Evolutionary conservation across 2,113 vertebrate genomes (phyloP).

Genomic region (Myocastor coypus): DNA sequence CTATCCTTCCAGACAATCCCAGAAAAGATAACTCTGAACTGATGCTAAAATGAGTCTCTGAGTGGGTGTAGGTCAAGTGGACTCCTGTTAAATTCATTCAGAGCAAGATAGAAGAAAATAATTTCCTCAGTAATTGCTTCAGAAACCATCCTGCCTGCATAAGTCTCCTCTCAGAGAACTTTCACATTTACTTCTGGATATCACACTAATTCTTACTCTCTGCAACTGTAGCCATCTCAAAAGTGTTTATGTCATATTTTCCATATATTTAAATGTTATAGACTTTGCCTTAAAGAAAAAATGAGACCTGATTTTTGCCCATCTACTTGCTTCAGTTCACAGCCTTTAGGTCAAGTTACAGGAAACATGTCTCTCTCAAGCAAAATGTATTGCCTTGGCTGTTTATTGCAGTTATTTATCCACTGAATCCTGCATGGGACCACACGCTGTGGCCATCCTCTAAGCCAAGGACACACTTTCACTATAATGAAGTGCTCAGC

Average conservation of each 20-base stretch:
- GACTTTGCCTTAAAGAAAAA: neutral
- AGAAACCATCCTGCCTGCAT: slow-evolving; percentile 17
- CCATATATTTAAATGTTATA: neutral
- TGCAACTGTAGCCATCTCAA: neutral
- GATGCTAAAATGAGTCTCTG: neutral
- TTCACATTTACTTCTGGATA: neutral
- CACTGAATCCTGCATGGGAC: slow-evolving; percentile 48
- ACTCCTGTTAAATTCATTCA: neutral
- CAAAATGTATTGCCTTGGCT: slow-evolving; percentile 16
- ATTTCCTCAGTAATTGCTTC: neutral
- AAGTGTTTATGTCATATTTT: slow-evolving; percentile 26
- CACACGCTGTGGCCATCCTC: neutral
- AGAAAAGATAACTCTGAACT: slow-evolving; percentile 29
- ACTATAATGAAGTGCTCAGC: slow-evolving; percentile 54
- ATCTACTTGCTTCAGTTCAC: slow-evolving; percentile 32
- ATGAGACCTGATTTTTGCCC: neutral
- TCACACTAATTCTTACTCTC: neutral
- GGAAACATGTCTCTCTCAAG: slow-evolving; percentile 28
- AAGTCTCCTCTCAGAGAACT: neutral
- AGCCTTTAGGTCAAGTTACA: slow-evolving; percentile 36
- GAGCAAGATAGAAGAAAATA: neutral
- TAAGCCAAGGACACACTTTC: slow-evolving; percentile 22
- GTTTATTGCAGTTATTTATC: slow-evolving; percentile 13
- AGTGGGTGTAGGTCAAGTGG: neutral
- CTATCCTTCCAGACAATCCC: slow-evolving; percentile 12